Evolutionary conservation across 2,797 vertebrate species (phyloP), one percentile per base, ranked within the genome.

Genomic region (Arctocebus calabarensis): DNA sequence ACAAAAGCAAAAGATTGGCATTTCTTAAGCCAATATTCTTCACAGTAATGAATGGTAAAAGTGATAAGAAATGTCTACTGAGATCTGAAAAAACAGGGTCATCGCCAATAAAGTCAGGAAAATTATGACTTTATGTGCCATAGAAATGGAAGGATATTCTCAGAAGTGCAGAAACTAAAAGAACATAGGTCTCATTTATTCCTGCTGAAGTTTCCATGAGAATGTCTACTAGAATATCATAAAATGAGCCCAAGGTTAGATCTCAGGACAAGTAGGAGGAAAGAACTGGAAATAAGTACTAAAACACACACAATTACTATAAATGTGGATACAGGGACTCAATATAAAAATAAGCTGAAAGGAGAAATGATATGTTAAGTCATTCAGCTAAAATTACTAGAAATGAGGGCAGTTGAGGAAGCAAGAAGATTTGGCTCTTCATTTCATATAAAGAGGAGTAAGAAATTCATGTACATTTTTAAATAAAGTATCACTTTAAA

Each of bases 401-500:
- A 94, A 91, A 81, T 86, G 57, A 4, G 23, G 37, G 34, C 32
- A 55, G 32, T 22, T 82, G 57, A 93, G 20, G 25, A 88, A 84
- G 85, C 5, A 68, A 87, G 55, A 90, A 93, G 1, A 70, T 74
- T 66, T 74, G 25, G 66, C 32, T 84, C 37, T 13, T 93, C 48
- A 78, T 45, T 96, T 78, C 7, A 7, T 57, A 66, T 62, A 89
- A 74, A 79, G 55, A 85, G 9, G 29, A 75, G 34, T 57, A 40
- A 85, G 77, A 90, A 48, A 43, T 48, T 78, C 85, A 71, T n/a
- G 13, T 20, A 78, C 75, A 43, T n/a, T 88, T 94, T 61, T 57
- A 48, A 94, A 55, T 57, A 75, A 78, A 96, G 70, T 32, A 78
- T 10, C 64, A n/a, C n/a, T n/a, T n/a, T n/a, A n/a, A n/a, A n/a